Evolutionary conservation across 2,113 vertebrate species (phyloP), one percentile per base, ranked within the genome.

Genomic region (Penelope pileata): DNA sequence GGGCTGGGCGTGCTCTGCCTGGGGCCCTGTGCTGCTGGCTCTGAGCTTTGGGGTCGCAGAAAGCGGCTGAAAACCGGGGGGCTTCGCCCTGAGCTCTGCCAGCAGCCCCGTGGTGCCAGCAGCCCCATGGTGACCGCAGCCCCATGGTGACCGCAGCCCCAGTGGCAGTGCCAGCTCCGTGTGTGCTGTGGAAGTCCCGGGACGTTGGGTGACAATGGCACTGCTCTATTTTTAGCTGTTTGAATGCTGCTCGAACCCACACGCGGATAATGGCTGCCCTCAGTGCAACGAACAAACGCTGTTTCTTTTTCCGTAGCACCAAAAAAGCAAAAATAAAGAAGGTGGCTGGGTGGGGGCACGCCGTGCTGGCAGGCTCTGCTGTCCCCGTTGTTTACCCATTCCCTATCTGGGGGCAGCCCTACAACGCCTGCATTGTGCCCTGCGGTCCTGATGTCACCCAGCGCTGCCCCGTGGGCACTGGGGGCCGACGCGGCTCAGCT

Each of bases 391-490:
- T 60, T 45, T 74, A 16, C 72, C 69, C 9, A 40, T 17, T 43
- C 48, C 81, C 72, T 14, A 3, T 48, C 67, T 53, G 62, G n/a
- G n/a, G n/a, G n/a, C n/a, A 34, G 36, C 81, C 2, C 0, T 17
- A 94, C 91, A 94, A 94, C 72, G 88, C 36, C 26, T 1, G 8
- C 22, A 87, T 83, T 96, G 93, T 91, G 24, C 36, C 73, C 43
- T 40, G 88, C 2, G 74, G 76, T 76, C 89, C 85, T 96, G 95
- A 94, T 90, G 85, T 96, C n/a, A n/a, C n/a, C n/a, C n/a, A n/a
- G n/a, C n/a, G n/a, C n/a, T n/a, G n/a, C n/a, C n/a, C n/a, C n/a
- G n/a, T n/a, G n/a, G n/a, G n/a, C n/a, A n/a, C n/a, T n/a, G n/a
- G n/a, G n/a, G n/a, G n/a, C n/a, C n/a, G n/a, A n/a, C n/a, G n/a